These are phyloP conservation scores for Luscinia luscinia DNA, from an alignment of 2,797 vertebrate species.

Conservation along the genomic window DNA sequence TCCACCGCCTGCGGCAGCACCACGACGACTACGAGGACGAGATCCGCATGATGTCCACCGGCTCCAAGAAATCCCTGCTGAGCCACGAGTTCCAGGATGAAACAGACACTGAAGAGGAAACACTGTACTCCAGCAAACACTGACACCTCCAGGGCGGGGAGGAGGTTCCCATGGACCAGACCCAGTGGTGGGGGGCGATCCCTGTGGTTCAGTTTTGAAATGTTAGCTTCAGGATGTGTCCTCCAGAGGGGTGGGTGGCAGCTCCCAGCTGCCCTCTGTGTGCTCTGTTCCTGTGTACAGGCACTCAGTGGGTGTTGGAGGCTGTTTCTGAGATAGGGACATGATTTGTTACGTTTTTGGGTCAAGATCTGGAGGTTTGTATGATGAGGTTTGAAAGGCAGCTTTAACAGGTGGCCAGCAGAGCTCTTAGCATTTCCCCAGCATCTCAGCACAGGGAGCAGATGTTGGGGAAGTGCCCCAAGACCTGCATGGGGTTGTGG, in stretches of 20 bases:
- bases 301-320: slow-evolving; percentile 53
- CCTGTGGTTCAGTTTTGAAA: slow-evolving; percentile 56
- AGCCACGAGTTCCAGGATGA: slow-evolving; percentile 97
- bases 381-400: background rate
- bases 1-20: slow-evolving; percentile 95
- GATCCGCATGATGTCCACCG: slow-evolving; percentile 92
- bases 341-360: background rate
- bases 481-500: background rate
- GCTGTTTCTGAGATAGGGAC: background rate
- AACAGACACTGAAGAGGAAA: slow-evolving; percentile 97
- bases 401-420: background rate
- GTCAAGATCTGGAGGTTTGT: slow-evolving; percentile 31
- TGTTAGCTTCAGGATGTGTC: slow-evolving; percentile 53
- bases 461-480: slow-evolving; percentile 56
- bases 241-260: slow-evolving; percentile 58
- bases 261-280: slow-evolving; percentile 57
- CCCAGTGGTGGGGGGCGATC: background rate
- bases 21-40: slow-evolving; percentile 95
- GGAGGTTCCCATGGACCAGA: slow-evolving; percentile 58
- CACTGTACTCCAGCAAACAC: slow-evolving; percentile 95
- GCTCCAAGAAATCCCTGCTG: slow-evolving; percentile 96
- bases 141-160: slow-evolving; percentile 74
- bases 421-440: slow-evolving; percentile 47
- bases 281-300: slow-evolving; percentile 25
- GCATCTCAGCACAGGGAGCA: background rate